phyloP scores from a whole-genome alignment of 2,113 vertebrate species.

The Chelonoidis abingdonii region DNA sequence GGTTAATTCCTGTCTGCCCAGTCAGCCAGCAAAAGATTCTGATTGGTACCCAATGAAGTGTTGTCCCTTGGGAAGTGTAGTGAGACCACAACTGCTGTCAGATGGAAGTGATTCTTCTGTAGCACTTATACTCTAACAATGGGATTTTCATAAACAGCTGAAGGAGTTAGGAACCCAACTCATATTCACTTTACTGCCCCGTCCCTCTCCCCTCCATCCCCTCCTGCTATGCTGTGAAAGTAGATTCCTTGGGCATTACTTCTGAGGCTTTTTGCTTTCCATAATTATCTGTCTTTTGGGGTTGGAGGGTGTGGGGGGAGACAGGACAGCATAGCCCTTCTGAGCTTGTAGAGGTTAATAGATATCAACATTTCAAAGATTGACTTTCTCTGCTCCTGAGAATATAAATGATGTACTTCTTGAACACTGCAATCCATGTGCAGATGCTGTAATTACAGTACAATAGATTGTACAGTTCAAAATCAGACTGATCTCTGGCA shows the following conservation, averaged over 20 bases:
- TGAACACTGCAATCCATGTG: slow-evolving; percentile 15
- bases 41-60: not conserved
- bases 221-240: not conserved
- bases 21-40: not conserved
- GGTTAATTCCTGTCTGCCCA: not conserved
- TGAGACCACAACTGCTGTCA: not conserved
- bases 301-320: rapidly evolving
- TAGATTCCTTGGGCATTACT: not conserved
- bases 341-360: not conserved
- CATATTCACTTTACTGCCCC: not conserved
- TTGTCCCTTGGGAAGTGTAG: not conserved
- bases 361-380: not conserved
- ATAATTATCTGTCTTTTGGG: not conserved
- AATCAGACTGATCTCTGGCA: slow-evolving; percentile 26
- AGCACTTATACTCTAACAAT: not conserved
- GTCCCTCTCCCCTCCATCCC: not conserved
- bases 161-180: not conserved
- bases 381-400: slow-evolving; percentile 3
- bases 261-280: not conserved
- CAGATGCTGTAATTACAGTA: slow-evolving; percentile 24
- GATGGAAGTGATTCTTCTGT: not conserved
- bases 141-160: not conserved
- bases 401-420: slow-evolving; percentile 13
- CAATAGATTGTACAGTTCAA: not conserved
- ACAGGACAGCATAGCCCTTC: not conserved